phyloP scores from a whole-genome alignment of 2,888 invertebrate species.

The Scrobipalpa costella region DNA sequence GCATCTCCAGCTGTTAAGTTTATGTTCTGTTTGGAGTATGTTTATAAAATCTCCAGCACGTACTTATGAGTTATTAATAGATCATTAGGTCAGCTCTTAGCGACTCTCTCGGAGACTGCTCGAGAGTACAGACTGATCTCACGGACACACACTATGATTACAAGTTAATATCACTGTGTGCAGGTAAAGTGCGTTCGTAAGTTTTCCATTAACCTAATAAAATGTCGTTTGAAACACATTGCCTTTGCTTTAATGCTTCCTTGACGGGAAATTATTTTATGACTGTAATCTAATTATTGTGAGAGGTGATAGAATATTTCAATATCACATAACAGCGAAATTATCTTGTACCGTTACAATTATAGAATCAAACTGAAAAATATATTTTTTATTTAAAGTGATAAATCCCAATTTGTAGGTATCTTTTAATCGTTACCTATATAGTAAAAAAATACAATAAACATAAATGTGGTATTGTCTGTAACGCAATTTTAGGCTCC shows the following conservation, averaged over 20 bases:
- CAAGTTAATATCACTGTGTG: neutral
- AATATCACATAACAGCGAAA: neutral
- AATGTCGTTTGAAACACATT: slow-evolving; percentile 24
- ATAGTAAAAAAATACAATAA: no score
- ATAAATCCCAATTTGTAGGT: no score
- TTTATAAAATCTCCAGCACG: slow-evolving; percentile 1
- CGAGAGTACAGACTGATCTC: neutral
- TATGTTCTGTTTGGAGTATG: neutral
- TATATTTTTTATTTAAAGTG: no score
- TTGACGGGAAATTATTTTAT: neutral
- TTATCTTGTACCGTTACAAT: no score
- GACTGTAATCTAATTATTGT: neutral
- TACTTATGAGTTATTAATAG: neutral
- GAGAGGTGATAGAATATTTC: neutral
- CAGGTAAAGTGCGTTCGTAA: slow-evolving; percentile 1
- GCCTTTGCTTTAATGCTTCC: slow-evolving; percentile 23
- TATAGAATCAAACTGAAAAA: no score
- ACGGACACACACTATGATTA: neutral
- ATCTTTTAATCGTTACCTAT: no score
- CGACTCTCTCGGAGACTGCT: slow-evolving; percentile 6
- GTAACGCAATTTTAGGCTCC: no score
- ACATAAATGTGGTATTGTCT: no score
- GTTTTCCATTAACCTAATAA: slow-evolving; percentile 15
- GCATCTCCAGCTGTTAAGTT: slow-evolving; percentile 12
- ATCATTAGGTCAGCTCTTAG: slow-evolving; percentile 11